phyloP scores from a whole-genome alignment of 2,888 invertebrate species.

The Sphaerophoria taeniata region DNA sequence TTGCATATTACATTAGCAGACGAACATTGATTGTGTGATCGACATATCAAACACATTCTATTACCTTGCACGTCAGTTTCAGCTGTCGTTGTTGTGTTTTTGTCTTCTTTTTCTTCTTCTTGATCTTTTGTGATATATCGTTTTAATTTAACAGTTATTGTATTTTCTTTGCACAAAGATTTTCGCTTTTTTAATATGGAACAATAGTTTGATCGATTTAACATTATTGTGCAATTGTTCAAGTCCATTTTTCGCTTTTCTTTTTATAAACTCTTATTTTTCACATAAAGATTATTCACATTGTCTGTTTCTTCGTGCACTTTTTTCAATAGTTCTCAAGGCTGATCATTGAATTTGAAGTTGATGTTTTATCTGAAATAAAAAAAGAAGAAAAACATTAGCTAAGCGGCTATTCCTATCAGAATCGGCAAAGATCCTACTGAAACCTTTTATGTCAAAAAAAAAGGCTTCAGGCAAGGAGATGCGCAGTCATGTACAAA shows the following conservation, averaged over 20 bases:
- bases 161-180: slow-evolving; percentile 61
- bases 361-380: neutral
- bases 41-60: slow-evolving; percentile 60
- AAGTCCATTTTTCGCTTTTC: slow-evolving; percentile 47
- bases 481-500: too few species aligned
- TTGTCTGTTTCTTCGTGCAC: neutral
- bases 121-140: slow-evolving; percentile 30
- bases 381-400: neutral
- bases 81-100: neutral
- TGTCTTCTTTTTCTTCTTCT: neutral
- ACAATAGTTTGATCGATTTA: slow-evolving; percentile 62
- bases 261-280: neutral
- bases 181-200: slow-evolving; percentile 67
- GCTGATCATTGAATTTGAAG: neutral
- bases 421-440: too few species aligned
- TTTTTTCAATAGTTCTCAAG: neutral
- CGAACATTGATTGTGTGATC: slow-evolving; percentile 43
- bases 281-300: neutral
- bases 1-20: slow-evolving; percentile 27
- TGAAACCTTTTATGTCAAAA: too few species aligned
- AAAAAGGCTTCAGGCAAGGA: too few species aligned
- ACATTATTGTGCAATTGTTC: slow-evolving; percentile 47
- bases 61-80: neutral
- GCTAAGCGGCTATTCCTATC: too few species aligned
- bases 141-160: slow-evolving; percentile 66